Evolutionary conservation across 2,888 invertebrate genomes (phyloP), one percentile per base, ranked within the genome.

Genomic region (Sinopyrophorus schimmeli): DNA sequence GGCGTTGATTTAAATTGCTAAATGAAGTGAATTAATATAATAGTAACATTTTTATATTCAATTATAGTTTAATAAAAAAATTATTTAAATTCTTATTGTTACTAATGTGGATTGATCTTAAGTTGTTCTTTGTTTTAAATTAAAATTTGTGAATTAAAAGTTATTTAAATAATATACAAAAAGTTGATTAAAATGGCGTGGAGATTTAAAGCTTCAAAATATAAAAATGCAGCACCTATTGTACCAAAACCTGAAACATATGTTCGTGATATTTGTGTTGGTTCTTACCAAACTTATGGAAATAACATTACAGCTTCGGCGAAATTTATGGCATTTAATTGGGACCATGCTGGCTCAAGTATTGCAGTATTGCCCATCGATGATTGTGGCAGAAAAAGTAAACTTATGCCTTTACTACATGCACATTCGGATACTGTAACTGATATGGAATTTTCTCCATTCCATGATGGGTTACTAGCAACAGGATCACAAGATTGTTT

Each of bases 161-260:
- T 23, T 23, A 15, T 15, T 35, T 11, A 20, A 10, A 5, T 4
- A 24, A 24, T 10, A 3, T 3, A 3, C 24, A 35, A 35, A 7
- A 20, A 23, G 1, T 17, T 14, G 17, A 15, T 15, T 6, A 20
- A 17, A 44, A 92, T 92, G 92, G 90, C 92, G 75, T 92, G 92
- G 90, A 82, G 94, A 76, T 96, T 96, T 77, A 95, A 96, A 80
- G 92, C 93, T 71, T 95, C 95, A 55, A 97, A 97, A 76, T 97
- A 92, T 76, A 97, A 96, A 82, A 97, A 97, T 86, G 93, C 96
- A 56, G 89, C 92, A 60, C 94, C 96, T 27, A 93, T 94, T 68
- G 87, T 93, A 67, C 94, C 95, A 23, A 96, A 95, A 72, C 92
- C 93, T 50, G 95, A 96, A 79, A 88, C 89, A 59, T 87, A 89